Conservation (phyloP, 2,113 vertebrate species). For the Bambusicola thoracicus region DNA sequence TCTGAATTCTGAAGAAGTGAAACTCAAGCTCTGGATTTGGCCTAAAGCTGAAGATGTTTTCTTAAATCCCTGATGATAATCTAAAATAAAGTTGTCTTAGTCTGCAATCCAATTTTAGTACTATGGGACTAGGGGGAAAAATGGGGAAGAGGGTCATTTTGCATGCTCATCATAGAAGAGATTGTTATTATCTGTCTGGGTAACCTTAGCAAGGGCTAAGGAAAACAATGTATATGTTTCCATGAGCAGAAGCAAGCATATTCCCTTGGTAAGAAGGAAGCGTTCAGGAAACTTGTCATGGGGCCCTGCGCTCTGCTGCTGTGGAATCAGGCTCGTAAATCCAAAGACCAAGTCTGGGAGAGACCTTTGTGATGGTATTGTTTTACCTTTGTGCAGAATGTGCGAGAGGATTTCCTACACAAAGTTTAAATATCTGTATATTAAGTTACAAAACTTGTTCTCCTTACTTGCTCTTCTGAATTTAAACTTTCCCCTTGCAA, state of each 20-base stretch:
- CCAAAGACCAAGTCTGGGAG: background rate
- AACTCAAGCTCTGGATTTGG: background rate
- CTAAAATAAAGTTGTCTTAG: background rate
- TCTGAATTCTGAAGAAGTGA: background rate
- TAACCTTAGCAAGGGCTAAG: background rate
- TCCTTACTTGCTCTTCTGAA: background rate
- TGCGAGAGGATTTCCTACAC: background rate
- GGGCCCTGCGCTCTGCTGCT: background rate
- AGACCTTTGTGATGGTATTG: accelerated
- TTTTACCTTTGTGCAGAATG: accelerated
- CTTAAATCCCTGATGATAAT: background rate
- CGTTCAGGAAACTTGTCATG: background rate
- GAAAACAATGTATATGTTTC: background rate
- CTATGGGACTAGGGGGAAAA: background rate
- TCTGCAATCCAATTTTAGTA: too few relatives aligned
- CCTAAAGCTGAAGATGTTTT: background rate
- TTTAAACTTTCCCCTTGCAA: background rate
- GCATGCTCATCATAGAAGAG: background rate
- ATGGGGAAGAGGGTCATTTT: background rate
- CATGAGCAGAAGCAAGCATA: background rate
- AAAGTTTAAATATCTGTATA: background rate
- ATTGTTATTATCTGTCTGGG: background rate
- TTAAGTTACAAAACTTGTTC: background rate
- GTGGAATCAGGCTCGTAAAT: background rate
- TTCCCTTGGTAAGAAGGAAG: background rate